Evolutionary conservation across 30 jellyfish, hydroid and myxozoan species (phyloP).

Genomic region (Aurelia coerulea): DNA sequence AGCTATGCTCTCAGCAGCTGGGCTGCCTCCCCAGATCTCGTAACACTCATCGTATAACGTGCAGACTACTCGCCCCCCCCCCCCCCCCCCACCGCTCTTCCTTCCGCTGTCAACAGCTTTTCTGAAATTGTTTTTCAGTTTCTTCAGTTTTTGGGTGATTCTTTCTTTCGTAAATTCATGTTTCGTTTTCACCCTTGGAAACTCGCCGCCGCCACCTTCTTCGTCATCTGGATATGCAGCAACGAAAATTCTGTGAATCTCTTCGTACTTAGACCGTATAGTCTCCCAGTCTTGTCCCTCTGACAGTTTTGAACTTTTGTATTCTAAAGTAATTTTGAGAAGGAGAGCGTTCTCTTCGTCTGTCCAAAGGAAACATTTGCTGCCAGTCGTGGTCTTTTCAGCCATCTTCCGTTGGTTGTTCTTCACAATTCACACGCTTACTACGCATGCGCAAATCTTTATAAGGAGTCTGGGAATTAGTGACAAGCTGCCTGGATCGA

Average conservation of each 20-base stretch:
- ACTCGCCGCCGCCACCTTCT: background rate
- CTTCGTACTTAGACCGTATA: background rate
- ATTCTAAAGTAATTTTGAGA: background rate
- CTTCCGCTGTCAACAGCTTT: background rate
- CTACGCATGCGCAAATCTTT: no score
- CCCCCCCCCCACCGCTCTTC: background rate
- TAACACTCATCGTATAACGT: background rate
- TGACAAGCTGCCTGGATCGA: no score
- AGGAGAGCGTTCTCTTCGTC: background rate
- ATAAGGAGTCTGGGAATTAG: no score
- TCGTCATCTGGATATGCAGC: background rate
- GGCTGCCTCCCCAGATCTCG: slow-evolving; percentile 2
- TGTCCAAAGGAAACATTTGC: no score
- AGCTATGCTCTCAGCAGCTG: background rate
- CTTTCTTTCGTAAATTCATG: background rate
- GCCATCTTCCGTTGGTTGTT: no score
- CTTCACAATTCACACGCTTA: no score
- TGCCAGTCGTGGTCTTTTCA: no score
- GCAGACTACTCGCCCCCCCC: slow-evolving; percentile 1
- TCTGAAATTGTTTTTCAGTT: background rate
- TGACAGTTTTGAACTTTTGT: background rate
- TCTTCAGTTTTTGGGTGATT: background rate
- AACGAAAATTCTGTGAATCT: background rate
- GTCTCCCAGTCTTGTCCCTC: background rate
- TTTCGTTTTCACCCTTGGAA: background rate